phyloP scores from a whole-genome alignment of 1,140 invertebrate genomes.

The Drosophila biarmipes region DNA sequence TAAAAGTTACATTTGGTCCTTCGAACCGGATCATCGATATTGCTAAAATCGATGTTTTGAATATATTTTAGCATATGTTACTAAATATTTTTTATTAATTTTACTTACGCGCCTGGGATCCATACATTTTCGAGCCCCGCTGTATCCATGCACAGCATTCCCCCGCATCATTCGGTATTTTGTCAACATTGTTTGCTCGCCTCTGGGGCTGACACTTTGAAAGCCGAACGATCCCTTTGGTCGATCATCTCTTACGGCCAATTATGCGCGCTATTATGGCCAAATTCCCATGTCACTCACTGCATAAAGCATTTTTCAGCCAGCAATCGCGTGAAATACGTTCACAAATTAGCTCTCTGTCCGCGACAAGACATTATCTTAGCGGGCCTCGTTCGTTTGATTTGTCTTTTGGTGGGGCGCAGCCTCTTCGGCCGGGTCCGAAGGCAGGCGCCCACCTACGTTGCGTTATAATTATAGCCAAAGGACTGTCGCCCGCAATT shows the following conservation, averaged over 20 bases:
- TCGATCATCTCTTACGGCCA: constrained; percentile 62
- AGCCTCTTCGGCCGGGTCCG: constrained; percentile 14
- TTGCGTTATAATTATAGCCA: constrained; percentile 76
- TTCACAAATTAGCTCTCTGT: constrained; percentile 78
- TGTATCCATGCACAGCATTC: constrained; percentile 32
- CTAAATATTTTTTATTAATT: too few species aligned
- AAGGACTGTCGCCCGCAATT: constrained; percentile 78
- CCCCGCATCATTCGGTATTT: constrained; percentile 56
- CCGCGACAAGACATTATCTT: constrained; percentile 45
- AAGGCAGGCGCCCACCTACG: constrained; percentile 69
- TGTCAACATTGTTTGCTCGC: constrained; percentile 60
- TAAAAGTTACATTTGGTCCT: not conserved
- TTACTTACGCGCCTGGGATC: not conserved
- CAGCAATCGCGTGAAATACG: constrained; percentile 68
- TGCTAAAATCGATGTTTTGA: too few species aligned
- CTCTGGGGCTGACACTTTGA: constrained; percentile 65
- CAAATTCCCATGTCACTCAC: constrained; percentile 81
- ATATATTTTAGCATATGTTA: too few species aligned
- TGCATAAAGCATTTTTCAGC: constrained; percentile 61
- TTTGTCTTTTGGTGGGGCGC: constrained; percentile 63
- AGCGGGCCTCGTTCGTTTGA: constrained; percentile 52
- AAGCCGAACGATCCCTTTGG: constrained; percentile 47
- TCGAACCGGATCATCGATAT: not conserved
- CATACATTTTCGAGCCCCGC: constrained; percentile 6
- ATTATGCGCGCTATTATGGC: constrained; percentile 79